Base-by-base conservation (phyloP, 2,113 vertebrate genomes). In the Genyomyrus donnyi region DNA sequence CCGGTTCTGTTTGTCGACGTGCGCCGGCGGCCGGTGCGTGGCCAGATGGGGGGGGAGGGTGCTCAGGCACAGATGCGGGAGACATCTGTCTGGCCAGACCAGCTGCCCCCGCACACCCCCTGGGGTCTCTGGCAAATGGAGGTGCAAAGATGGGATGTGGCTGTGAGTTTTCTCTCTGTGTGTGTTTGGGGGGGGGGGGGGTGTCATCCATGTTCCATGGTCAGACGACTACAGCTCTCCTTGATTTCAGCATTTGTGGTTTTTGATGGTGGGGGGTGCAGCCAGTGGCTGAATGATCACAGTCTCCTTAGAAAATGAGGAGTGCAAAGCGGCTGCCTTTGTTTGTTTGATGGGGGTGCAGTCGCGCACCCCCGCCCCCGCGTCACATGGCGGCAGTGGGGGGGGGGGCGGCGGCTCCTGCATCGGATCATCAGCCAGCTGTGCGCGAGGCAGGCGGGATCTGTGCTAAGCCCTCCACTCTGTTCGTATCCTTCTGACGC, bases 371-470 rank as follows among this genome's bases (percentile, higher is more conserved):
- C 91, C 92, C 89, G 90, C 89, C 95, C 95, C 94, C 94, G 91
- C 77, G 93, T 95, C 94, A 92, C 94, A 93, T 95, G 95, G 93
- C 94, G 94, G 86, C 24, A 90, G 91, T 93, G 92, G 94, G 88
- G 89, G 15, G 15, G 89, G 90, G 85, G 56, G 70, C 39, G 46
- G 86, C 93, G 92, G 95, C 94, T 96, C 95, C 95, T 96, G 95
- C 93, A 94, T 95, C 93, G 96, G 96, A 96, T 96, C 95, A 96
- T 96, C 95, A 96, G 96, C 96, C 96, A 96, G 96, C 96, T 96
- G 96, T 96, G 96, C 94, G 93, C 94, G 95, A 95, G 95, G 95
- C 96, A 95, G 94, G 94, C 91, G 93, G 95, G 95, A 96, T 96
- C 94, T 94, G 93, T 94, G 92, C 93, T 96, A 96, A 96, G 96